Evolutionary conservation across 2,797 vertebrate species (phyloP), one percentile per base, ranked within the genome.

Genomic region (Hoplostethus atlanticus): DNA sequence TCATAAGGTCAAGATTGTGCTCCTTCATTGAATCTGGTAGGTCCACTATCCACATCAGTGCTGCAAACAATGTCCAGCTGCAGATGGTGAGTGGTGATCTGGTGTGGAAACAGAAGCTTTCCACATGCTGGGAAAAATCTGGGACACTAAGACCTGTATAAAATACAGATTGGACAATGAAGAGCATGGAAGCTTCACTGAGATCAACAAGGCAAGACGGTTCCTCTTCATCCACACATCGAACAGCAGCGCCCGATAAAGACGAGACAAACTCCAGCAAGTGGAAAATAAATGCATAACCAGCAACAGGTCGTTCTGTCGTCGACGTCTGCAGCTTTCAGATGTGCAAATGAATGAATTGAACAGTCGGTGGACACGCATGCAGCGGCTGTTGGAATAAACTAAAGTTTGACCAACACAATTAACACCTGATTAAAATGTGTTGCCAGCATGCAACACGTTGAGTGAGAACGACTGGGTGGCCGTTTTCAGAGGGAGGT

Each of bases 101-200:
- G 34, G 42, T 13, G 7, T 53, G 58, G 51, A 38, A 48, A 67
- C 16, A 42, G 17, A 70, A 60, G 53, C 21, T 9, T 77, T 51
- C 64, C 25, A 73, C 28, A 67, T 34, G 36, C 10, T 34, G 21
- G 11, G n/a, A 42, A 9, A 64, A 21, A 62, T 40, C 6, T 25
- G 50, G 6, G 7, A 61, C 25, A 50, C 21, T 13, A 21, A 55
- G 31, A 4, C 28, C 9, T 53, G 31, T 40, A 51, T 64, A 8
- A 66, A 25, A 71, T 5, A 44, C 42, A 46, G 46, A 17, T 3
- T 50, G 48, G n/a, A 17, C n/a, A 50, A 17, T 9, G 48, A 50
- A 17, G 16, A 48, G 16, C 47, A 17, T 2, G 17, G 3, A n/a
- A 16, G 47, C 47, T 3, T 15, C 42, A 44, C 13, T 4, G 42